Conservation (phyloP, 2,113 vertebrate genomes). For the Thamnaconus septentrionalis region DNA sequence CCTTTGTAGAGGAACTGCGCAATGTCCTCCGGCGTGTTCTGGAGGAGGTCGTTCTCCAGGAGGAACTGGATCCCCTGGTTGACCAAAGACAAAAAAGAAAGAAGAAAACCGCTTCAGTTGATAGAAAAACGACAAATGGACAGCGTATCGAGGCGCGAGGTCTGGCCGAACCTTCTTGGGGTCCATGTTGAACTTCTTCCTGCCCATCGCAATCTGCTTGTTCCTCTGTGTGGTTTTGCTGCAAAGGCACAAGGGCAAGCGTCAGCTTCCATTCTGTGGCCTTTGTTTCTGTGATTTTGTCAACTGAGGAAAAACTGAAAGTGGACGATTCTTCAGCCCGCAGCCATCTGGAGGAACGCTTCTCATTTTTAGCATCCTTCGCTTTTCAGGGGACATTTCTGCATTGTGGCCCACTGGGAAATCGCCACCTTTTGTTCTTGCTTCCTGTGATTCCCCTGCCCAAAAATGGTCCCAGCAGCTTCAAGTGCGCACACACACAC, state of each 20-base stretch:
- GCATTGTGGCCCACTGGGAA: constrained; percentile 11
- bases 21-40: constrained; percentile 94
- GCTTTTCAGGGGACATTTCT: constrained; percentile 16
- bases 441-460: constrained; percentile 20
- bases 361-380: constrained; percentile 6
- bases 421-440: constrained; percentile 30
- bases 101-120: background rate
- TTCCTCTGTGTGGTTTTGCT: constrained; percentile 97
- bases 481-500: constrained; percentile 28
- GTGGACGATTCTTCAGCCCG: too few species aligned
- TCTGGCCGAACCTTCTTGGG: constrained; percentile 85
- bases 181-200: constrained; percentile 99
- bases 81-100: background rate
- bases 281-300: constrained; percentile 17
- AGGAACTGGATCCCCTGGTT: constrained; percentile 94
- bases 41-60: constrained; percentile 94
- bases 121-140: background rate
- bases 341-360: constrained; percentile 9
- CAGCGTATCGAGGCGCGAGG: background rate
- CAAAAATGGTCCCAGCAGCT: constrained; percentile 32
- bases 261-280: constrained; percentile 16
- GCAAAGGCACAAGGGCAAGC: constrained; percentile 15
- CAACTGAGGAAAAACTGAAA: background rate
- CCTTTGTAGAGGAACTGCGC: constrained; percentile 98
- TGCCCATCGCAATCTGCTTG: constrained; percentile 97